These are phyloP conservation scores for Phragmatobia fuliginosa DNA, from an alignment of 2,888 invertebrate species.

Conservation along the genomic window DNA sequence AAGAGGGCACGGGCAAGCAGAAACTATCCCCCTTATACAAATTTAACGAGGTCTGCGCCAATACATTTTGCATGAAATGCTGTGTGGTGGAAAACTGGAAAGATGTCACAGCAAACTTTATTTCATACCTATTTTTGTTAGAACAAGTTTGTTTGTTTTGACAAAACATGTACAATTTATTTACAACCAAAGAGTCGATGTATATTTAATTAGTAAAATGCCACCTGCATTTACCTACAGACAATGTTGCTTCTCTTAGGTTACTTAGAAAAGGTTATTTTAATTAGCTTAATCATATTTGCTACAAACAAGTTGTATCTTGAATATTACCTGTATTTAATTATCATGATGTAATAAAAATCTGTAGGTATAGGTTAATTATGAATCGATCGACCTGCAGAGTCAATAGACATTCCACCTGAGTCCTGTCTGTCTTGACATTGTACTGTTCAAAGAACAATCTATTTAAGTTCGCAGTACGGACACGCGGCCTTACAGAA, in stretches of 20 bases:
- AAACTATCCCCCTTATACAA: constrained; percentile 71
- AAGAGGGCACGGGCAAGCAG: constrained; percentile 52
- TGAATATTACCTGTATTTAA: background rate
- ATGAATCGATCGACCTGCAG: background rate
- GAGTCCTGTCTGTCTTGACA: constrained; percentile 6
- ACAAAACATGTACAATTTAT: constrained; percentile 12
- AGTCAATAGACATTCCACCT: constrained; percentile 3
- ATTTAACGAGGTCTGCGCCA: constrained; percentile 65
- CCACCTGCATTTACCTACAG: constrained; percentile 1
- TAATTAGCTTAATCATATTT: constrained; percentile 2
- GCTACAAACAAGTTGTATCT: background rate
- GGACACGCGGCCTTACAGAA: constrained; percentile 26
- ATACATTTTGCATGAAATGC: constrained; percentile 82
- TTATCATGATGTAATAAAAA: too few relatives aligned
- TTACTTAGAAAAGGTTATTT: constrained; percentile 4
- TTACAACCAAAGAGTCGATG: constrained; percentile 4
- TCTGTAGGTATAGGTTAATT: background rate
- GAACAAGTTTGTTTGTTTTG: constrained; percentile 31
- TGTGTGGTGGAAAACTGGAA: constrained; percentile 56
- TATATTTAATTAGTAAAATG: background rate
- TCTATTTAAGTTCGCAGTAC: constrained; percentile 10
- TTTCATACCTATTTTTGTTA: constrained; percentile 65
- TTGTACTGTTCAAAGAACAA: constrained; percentile 32
- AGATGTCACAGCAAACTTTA: constrained; percentile 55
- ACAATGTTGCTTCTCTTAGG: constrained; percentile 4